Conservation (phyloP, 2,797 vertebrate species). For the Cryptoprocta ferox region DNA sequence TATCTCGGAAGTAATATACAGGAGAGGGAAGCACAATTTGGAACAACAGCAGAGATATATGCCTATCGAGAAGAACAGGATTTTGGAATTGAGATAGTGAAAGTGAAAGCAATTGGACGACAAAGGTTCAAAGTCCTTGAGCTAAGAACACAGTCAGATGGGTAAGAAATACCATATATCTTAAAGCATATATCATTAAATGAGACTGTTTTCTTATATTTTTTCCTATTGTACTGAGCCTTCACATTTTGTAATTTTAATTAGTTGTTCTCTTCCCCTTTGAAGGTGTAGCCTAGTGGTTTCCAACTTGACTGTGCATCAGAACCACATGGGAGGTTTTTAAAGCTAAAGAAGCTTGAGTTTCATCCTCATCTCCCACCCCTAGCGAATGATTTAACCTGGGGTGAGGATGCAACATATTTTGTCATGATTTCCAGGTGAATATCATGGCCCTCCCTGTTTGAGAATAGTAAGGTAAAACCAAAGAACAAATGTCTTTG, state of each 20-base stretch:
- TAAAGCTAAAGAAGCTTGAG: not conserved
- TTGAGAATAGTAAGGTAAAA: not conserved
- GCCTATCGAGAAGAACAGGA: constrained; percentile 98
- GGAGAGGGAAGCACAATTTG: constrained; percentile 92
- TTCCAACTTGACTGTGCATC: not conserved
- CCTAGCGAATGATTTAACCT: not conserved
- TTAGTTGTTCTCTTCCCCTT: not conserved
- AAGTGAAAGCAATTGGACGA: constrained; percentile 97
- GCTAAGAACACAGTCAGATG: constrained; percentile 96
- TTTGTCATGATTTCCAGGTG: not conserved
- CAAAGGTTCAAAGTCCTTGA: constrained; percentile 98
- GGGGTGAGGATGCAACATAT: too few species aligned
- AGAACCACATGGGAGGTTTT: not conserved
- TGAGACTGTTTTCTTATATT: not conserved
- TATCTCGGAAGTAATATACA: constrained; percentile 79
- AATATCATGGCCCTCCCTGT: not conserved
- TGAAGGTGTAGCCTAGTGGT: not conserved
- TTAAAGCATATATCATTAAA: not conserved
- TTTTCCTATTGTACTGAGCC: not conserved
- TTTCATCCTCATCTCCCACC: not conserved
- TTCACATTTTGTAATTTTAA: not conserved
- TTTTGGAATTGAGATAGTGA: constrained; percentile 97
- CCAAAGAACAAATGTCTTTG: not conserved
- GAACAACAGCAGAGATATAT: constrained; percentile 98
- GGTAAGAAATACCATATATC: constrained; percentile 87